Base-by-base conservation (phyloP, 2,113 vertebrate genomes). In the Corvus hawaiiensis region DNA sequence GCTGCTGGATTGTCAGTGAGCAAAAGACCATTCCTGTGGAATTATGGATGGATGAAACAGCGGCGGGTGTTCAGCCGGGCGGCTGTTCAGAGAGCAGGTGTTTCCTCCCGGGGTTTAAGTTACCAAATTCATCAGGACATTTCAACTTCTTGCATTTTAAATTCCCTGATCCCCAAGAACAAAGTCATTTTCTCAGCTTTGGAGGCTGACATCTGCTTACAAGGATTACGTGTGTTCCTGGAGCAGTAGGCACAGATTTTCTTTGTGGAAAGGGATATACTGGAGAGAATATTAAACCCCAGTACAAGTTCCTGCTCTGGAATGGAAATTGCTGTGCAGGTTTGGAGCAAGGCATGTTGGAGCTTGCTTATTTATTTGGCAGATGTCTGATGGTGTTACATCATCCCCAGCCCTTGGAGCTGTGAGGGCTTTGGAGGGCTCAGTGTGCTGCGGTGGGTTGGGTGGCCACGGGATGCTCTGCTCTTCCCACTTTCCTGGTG, bases 121-220 rank as follows among this genome's bases (percentile, higher is more conserved):
- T 75, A 84, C 93, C 76, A 72, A 67, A 91, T 86, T 80, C 89
- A 93, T 90, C 72, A 74, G 81, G 82, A 82, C 86, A 8, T 95
- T 93, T 91, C 90, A 86, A 61, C 84, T 95, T 77, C 21, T 55
- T 73, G 63, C 56, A 27, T 35, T 96, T 95, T 94, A 32, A 93
- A 84, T 62, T 89, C 88, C 33, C 67, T 52, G 49, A 32, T 68
- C 80, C 80, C 93, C 67, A 78, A 80, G 96, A 97, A 97, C 96
- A 97, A 97, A 97, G 95, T 58, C 14, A 52, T 97, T 97, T 96
- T 96, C 95, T 94, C 91, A 93, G 90, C 94, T 94, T 93, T 46
- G 79, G 84, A 95, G 96, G 86, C 74, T 89, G 95, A 95, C 93
- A 90, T 97, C 96, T 93, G 94, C 93, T 97, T 48, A 19, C 27